Base-by-base conservation (phyloP, 2,113 vertebrate species). In the Salvelinus fontinalis region DNA sequence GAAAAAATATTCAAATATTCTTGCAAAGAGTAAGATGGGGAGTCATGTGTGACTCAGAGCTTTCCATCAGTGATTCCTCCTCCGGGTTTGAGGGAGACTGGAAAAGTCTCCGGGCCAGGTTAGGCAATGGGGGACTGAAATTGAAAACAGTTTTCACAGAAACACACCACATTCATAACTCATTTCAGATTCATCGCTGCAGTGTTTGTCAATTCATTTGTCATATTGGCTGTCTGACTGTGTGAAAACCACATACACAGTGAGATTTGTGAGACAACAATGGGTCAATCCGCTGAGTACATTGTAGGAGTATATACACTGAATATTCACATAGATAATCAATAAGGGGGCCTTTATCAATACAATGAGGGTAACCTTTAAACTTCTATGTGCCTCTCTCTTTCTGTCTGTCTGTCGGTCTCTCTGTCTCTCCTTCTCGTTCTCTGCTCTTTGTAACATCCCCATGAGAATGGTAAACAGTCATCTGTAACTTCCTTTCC, bases 401-500 rank as follows among this genome's bases (percentile, higher is more conserved):
- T 6, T 3, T 26, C 48, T n/a, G 29, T 62, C 29, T 22, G 18
- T 34, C 22, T 6, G 18, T 67, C 39, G 14, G 16, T 68, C 14
- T 31, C 11, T 24, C 51, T 26, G 24, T 12, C 14, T 79, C 70
- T 79, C 60, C 66, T 71, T 69, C 67, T 18, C 22, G 27, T 64
- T 62, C 71, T 48, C 66, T 12, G 26, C 75, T 81, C 75, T 73
- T 69, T 74, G 72, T 80, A 82, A 76, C 82, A 74, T 87, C 79
- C 86, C 79, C 75, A 86, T 78, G 86, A 85, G 85, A 89, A 90
- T 88, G 78, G 88, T 90, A 91, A 92, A 91, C 82, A 92, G 88
- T 91, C 86, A 92, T 92, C 89, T 90, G 87, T 77, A 85, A 90
- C 91, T 92, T 91, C 91, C 90, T 82, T 87, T 89, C 88, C 85